Conservation (phyloP, 2,888 invertebrate species). For the Griposia aprilina region DNA sequence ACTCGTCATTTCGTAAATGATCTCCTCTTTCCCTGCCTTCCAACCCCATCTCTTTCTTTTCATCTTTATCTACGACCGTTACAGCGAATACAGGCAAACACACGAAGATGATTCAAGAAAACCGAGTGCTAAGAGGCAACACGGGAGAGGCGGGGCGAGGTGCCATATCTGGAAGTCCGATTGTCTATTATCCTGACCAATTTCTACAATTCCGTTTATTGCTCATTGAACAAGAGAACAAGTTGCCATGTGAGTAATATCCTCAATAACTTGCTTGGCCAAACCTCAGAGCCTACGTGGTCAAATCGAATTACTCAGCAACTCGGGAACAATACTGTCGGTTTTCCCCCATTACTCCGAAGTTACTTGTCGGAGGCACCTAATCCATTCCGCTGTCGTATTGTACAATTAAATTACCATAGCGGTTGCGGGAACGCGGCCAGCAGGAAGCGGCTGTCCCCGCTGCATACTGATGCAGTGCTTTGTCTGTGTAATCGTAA, state of each 20-base stretch:
- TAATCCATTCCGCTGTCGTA: slow-evolving; percentile 77
- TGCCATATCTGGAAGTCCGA: neutral
- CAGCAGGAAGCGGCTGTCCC: slow-evolving; percentile 82
- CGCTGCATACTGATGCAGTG: slow-evolving; percentile 83
- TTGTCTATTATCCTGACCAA: slow-evolving; percentile 3
- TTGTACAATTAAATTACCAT: slow-evolving; percentile 87
- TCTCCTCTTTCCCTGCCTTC: neutral
- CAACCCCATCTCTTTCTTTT: neutral
- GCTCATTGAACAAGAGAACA: slow-evolving; percentile 2
- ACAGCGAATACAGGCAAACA: neutral
- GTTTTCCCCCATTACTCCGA: slow-evolving; percentile 74
- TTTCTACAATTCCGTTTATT: neutral
- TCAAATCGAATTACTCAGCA: slow-evolving; percentile 59
- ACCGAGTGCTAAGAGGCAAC: neutral
- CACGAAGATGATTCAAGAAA: neutral
- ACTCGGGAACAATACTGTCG: slow-evolving; percentile 70
- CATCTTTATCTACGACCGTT: neutral
- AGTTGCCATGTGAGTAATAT: slow-evolving; percentile 35
- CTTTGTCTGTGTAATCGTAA: slow-evolving; percentile 63
- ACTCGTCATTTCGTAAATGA: neutral
- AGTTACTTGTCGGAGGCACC: slow-evolving; percentile 69
- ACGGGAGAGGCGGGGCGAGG: neutral
- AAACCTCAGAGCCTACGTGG: slow-evolving; percentile 42
- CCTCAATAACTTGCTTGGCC: slow-evolving; percentile 39
- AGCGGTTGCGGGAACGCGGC: slow-evolving; percentile 84